Evolutionary conservation across 1,140 invertebrate species (phyloP).

Genomic region (Asbolus verrucosus): DNA sequence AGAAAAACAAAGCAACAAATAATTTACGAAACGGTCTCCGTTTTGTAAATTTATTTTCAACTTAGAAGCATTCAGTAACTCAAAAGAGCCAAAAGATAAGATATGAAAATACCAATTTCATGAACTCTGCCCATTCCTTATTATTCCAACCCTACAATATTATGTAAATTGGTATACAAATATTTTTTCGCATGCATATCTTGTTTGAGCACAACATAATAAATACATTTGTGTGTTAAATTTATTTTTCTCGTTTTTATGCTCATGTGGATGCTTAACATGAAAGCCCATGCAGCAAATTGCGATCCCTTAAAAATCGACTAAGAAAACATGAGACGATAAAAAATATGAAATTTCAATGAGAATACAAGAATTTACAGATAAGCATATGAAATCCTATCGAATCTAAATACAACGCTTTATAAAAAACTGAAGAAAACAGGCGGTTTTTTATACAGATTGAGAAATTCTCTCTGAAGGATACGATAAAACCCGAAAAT

Average conservation of each 20-base stretch:
- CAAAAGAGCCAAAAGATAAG: too few species aligned
- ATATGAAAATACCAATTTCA: constrained; percentile 13
- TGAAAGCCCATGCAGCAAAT: not conserved
- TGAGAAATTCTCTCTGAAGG: too few species aligned
- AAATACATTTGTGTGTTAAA: not conserved
- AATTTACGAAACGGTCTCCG: too few species aligned
- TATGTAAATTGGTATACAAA: constrained; percentile 16
- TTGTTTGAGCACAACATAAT: not conserved
- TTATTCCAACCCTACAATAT: not conserved
- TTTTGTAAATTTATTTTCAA: too few species aligned
- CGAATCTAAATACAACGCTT: too few species aligned
- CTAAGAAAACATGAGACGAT: not conserved
- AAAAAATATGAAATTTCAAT: not conserved
- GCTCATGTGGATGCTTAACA: not conserved
- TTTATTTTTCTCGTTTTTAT: not conserved
- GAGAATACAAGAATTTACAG: not conserved
- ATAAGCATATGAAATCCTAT: not conserved
- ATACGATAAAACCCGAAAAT: too few species aligned
- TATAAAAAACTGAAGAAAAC: too few species aligned
- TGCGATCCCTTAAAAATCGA: too few species aligned
- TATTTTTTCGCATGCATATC: constrained; percentile 14
- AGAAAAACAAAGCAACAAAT: too few species aligned
- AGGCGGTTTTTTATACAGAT: too few species aligned
- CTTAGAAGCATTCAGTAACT: too few species aligned
- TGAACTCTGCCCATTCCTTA: not conserved